Base-by-base conservation (phyloP, 2,113 vertebrate species). In the Aythya baeri region DNA sequence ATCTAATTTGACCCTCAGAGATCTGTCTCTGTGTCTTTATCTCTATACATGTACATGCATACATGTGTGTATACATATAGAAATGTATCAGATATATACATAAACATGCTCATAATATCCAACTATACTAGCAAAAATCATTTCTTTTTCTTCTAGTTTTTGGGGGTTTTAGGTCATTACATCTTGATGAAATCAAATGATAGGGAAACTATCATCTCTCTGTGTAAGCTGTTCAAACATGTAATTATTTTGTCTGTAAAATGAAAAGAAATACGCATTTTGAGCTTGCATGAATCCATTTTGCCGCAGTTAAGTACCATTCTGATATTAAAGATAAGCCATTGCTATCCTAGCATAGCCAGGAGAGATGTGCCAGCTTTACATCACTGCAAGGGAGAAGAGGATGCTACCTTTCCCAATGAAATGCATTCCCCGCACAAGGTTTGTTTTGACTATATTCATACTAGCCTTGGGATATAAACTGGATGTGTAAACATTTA, bases 401-500 rank as follows among this genome's bases (percentile, higher is more conserved):
- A 90, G 32, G 32, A 61, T 86, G 83, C 43, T 88, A 68, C 90
- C 52, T 44, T 23, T 71, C 32, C 65, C 80, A 41, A 20, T 13
- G 8, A 81, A 78, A 83, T 2, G 3, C 25, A 31, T 93, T 87
- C 58, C 43, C 57, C 41, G 50, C 27, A 31, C 9, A 32, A 94
- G 67, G 63, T 46, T 93, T 94, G 82, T 63, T 96, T 75, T 86
- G 76, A 93, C 38, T 49, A 81, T 59, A 88, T 86, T 86, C 85
- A 38, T 86, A 17, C 41, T 17, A 82, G 61, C 89, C 73, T 27
- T 15, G 13, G 63, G 91, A 43, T 25, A 89, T 62, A 43, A 89
- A 91, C 67, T 7, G 55, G 29, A 58, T 93, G 89, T 92, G 89
- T 74, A 96, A 96, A 94, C 80, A 94, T 94, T 97, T 94, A 82